Percentiles rank a stretch among this genome's conserved stretches.
phyloP scores from a whole-genome alignment of 2,113 vertebrate species.

The Rhizomys pruinosus region DNA sequence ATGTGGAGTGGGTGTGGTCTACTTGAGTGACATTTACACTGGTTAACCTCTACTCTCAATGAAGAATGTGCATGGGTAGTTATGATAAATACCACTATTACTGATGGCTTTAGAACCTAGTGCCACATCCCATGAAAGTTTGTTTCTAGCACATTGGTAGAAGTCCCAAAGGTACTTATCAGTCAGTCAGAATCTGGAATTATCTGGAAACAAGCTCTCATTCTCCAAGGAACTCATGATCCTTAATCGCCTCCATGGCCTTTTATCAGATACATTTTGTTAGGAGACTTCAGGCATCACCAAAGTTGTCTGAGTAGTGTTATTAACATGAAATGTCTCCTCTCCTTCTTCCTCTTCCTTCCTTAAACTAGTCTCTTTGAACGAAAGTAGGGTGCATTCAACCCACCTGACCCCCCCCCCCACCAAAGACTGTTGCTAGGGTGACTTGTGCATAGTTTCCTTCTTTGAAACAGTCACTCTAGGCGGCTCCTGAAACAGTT shows the following conservation, averaged over 20 bases:
- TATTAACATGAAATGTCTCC: not conserved
- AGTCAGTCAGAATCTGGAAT: not conserved
- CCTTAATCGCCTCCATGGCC: not conserved
- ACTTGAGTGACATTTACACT: not conserved
- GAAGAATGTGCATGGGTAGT: not conserved
- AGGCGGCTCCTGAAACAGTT: slow-evolving; percentile 58
- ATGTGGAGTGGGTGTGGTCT: too few relatives aligned
- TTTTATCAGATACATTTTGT: not conserved
- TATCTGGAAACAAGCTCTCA: not conserved
- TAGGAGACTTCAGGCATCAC: not conserved
- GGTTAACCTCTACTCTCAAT: not conserved
- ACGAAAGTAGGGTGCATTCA: not conserved
- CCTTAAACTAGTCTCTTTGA: not conserved
- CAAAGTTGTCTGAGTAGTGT: not conserved
- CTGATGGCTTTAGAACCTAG: not conserved
- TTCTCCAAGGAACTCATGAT: not conserved
- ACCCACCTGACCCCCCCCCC: not conserved
- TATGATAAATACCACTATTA: not conserved
- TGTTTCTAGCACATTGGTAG: not conserved
- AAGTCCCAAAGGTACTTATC: not conserved
- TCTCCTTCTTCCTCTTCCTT: not conserved
- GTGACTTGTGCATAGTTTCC: slow-evolving; percentile 28
- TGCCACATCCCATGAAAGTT: not conserved
- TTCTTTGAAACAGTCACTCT: slow-evolving; percentile 45
- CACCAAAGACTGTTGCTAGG: not conserved